Evolutionary conservation across 1,140 invertebrate species (phyloP).

Genomic region (Melitaea cinxia): DNA sequence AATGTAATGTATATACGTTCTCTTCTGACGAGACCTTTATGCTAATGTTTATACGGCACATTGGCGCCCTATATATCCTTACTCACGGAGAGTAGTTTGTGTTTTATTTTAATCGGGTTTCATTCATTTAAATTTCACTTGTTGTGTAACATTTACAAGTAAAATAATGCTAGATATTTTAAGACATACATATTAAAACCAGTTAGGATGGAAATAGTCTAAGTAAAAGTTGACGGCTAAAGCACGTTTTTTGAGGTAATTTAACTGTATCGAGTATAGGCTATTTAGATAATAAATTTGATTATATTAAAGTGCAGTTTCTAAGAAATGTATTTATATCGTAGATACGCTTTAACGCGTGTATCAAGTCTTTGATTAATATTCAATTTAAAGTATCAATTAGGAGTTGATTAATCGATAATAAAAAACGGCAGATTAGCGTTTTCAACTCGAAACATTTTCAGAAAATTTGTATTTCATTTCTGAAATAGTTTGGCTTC

Average conservation of each 20-base stretch:
- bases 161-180: background rate
- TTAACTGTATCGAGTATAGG: background rate
- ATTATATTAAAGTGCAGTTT: background rate
- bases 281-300: background rate
- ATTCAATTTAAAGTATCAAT: slow-evolving; percentile 1
- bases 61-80: slow-evolving; percentile 28
- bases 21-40: slow-evolving; percentile 60
- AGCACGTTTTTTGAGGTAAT: background rate
- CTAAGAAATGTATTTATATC: background rate
- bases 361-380: background rate
- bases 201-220: background rate
- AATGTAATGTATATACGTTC: slow-evolving; percentile 61
- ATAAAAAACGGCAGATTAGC: background rate
- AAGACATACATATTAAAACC: background rate
- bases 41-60: slow-evolving; percentile 40
- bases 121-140: background rate
- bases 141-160: background rate
- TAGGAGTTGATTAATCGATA: slow-evolving; percentile 3
- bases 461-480: too few relatives aligned
- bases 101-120: background rate
- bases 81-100: slow-evolving; percentile 14
- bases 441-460: background rate
- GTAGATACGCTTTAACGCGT: background rate
- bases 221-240: background rate
- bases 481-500: too few relatives aligned